A percentile compares a stretch with the other conserved stretches of the same genome.
phyloP scores from a whole-genome alignment of 2,113 vertebrate genomes.

The Sminthopsis crassicaudata region DNA sequence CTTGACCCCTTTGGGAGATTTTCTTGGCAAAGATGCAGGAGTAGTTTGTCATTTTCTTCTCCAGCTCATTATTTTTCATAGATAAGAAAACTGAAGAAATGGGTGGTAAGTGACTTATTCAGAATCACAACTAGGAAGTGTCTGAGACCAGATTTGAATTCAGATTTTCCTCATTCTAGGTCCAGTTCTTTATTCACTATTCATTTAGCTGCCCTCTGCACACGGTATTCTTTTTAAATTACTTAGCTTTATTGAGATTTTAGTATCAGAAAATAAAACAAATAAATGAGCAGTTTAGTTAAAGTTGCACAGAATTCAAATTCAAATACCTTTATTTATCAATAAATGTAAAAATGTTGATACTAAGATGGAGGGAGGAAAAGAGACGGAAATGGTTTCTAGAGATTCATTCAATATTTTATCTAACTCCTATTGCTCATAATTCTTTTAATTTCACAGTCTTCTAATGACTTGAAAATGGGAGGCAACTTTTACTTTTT shows the following conservation, averaged over 20 bases:
- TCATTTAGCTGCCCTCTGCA: not conserved
- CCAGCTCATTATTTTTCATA: not conserved
- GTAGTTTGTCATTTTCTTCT: not conserved
- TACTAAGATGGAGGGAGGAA: not conserved
- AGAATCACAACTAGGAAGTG: not conserved
- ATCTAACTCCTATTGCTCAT: conserved; percentile 17
- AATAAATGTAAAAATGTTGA: conserved; percentile 35
- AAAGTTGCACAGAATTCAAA: conserved; percentile 14
- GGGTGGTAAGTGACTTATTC: not conserved
- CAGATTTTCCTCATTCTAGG: not conserved
- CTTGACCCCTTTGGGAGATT: not conserved
- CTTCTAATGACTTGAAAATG: conserved; percentile 34
- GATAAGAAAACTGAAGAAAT: not conserved
- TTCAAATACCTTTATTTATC: conserved; percentile 27
- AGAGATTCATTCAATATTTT: conserved; percentile 31
- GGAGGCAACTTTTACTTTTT: conserved; percentile 3
- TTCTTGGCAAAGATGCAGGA: not conserved
- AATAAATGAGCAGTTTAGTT: conserved; percentile 43
- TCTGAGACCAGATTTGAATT: not conserved
- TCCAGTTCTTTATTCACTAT: not conserved
- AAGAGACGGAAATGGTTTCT: not conserved
- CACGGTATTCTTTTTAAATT: conserved; percentile 18
- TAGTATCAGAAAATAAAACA: conserved; percentile 18
- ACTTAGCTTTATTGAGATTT: conserved; percentile 44
- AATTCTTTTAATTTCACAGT: conserved; percentile 46